A percentile compares a stretch with the other conserved stretches of the same genome.
phyloP scores from a whole-genome alignment of 2,113 vertebrate species.

The Caranx ignobilis region DNA sequence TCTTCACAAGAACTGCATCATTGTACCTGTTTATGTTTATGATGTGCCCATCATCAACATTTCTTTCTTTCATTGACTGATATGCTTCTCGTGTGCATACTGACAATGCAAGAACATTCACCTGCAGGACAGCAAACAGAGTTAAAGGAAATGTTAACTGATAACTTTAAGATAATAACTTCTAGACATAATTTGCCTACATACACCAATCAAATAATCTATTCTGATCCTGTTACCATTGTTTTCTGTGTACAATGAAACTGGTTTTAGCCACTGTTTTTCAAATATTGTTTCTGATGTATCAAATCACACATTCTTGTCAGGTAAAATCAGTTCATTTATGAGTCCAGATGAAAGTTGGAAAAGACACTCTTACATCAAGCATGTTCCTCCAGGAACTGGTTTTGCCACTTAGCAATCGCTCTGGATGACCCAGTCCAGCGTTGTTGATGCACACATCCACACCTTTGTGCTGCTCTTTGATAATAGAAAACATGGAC shows the following conservation, averaged over 20 bases:
- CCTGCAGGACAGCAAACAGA: conserved; percentile 72
- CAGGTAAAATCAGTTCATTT: too few relatives aligned
- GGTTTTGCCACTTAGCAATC: conserved; percentile 86
- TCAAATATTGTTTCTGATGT: too few relatives aligned
- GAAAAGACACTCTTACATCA: conserved; percentile 81
- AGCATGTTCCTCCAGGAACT: conserved; percentile 91
- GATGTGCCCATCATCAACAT: conserved; percentile 91
- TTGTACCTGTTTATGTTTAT: conserved; percentile 92
- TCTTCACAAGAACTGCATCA: background rate
- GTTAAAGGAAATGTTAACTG: too few relatives aligned
- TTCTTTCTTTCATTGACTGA: conserved; percentile 92
- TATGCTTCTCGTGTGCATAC: conserved; percentile 91
- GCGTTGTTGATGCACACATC: conserved; percentile 95
- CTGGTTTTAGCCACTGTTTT: too few relatives aligned
- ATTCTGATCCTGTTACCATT: background rate
- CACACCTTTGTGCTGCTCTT: conserved; percentile 85
- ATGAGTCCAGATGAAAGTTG: too few relatives aligned
- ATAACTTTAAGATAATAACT: background rate
- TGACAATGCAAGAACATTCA: conserved; percentile 89
- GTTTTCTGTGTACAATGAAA: too few relatives aligned
- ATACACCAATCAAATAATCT: background rate
- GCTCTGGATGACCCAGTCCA: conserved; percentile 86
- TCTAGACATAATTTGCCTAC: background rate
- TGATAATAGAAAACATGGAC: conserved; percentile 91
- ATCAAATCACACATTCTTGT: too few relatives aligned